phyloP scores from a whole-genome alignment of 2,888 invertebrate species.

The Amiota mariae region DNA sequence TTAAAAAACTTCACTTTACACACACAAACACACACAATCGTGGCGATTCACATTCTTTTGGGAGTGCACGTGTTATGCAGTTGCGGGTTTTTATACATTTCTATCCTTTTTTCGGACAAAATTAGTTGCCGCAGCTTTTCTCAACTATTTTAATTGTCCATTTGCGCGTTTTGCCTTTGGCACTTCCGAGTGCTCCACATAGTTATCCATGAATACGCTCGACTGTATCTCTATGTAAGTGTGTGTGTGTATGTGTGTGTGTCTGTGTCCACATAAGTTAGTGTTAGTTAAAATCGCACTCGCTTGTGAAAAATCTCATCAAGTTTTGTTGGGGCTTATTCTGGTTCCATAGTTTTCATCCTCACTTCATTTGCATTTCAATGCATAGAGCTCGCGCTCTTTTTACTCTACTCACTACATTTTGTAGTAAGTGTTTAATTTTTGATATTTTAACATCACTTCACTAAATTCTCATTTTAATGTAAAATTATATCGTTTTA shows the following conservation, averaged over 20 bases:
- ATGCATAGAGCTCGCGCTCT: neutral
- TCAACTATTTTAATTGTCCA: slow-evolving; percentile 30
- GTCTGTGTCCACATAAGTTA: neutral
- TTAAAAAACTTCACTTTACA: slow-evolving; percentile 52
- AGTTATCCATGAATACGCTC: neutral
- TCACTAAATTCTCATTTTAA: slow-evolving; percentile 2
- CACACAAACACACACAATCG: slow-evolving; percentile 27
- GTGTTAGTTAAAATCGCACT: slow-evolving; percentile 16
- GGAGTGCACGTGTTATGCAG: slow-evolving; percentile 7
- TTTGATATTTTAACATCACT: slow-evolving; percentile 9
- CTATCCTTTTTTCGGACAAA: slow-evolving; percentile 13
- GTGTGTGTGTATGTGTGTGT: slow-evolving; percentile 4
- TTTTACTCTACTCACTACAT: neutral
- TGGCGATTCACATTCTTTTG: neutral
- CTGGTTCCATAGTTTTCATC: too few relatives aligned
- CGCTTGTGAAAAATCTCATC: slow-evolving; percentile 10
- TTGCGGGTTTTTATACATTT: neutral
- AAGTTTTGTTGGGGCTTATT: neutral
- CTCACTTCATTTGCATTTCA: slow-evolving; percentile 57
- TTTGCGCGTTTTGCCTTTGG: slow-evolving; percentile 25
- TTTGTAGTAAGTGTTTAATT: neutral
- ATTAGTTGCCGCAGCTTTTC: slow-evolving; percentile 24
- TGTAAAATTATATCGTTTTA: neutral
- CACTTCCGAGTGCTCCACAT: neutral
- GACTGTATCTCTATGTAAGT: neutral